A percentile compares a stretch with the other conserved stretches of the same genome.
Evolutionary conservation across 2,888 invertebrate genomes (phyloP).

Genomic region (Calliopum simillimum): DNA sequence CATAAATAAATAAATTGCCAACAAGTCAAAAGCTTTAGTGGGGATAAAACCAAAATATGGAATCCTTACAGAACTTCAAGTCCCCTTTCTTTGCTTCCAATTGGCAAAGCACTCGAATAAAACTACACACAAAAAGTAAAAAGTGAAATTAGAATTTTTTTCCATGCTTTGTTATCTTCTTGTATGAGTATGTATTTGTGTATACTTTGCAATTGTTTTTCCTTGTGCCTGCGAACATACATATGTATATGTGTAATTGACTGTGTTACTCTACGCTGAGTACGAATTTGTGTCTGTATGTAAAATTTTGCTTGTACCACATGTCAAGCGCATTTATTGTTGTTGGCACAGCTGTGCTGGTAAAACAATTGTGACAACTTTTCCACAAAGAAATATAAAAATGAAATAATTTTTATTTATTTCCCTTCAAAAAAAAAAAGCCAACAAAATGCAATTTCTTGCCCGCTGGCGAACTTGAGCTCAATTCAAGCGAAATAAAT

Average conservation of each 20-base stretch:
- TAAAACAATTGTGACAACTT: constrained; percentile 22
- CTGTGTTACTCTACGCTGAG: too few relatives aligned
- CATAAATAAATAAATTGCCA: constrained; percentile 16
- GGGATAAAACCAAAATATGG: background rate
- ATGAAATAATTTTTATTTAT: constrained; percentile 23
- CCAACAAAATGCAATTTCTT: background rate
- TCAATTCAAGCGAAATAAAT: constrained; percentile 29
- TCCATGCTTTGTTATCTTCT: constrained; percentile 30
- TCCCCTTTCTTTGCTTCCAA: background rate
- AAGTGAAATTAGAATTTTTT: constrained; percentile 1
- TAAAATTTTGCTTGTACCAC: background rate
- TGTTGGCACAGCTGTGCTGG: constrained; percentile 18
- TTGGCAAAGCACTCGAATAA: constrained; percentile 1
- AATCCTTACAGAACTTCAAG: too few relatives aligned
- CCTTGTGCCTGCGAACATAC: too few relatives aligned
- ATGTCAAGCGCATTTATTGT: constrained; percentile 23
- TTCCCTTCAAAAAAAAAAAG: background rate
- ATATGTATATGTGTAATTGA: too few relatives aligned
- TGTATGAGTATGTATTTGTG: too few relatives aligned
- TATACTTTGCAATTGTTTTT: too few relatives aligned
- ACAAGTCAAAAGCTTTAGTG: background rate
- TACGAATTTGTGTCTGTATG: too few relatives aligned
- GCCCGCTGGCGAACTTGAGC: constrained; percentile 38
- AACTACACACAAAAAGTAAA: constrained; percentile 1
- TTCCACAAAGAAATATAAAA: background rate